phyloP scores from a whole-genome alignment of 2,113 vertebrate species.

The Gavia stellata region DNA sequence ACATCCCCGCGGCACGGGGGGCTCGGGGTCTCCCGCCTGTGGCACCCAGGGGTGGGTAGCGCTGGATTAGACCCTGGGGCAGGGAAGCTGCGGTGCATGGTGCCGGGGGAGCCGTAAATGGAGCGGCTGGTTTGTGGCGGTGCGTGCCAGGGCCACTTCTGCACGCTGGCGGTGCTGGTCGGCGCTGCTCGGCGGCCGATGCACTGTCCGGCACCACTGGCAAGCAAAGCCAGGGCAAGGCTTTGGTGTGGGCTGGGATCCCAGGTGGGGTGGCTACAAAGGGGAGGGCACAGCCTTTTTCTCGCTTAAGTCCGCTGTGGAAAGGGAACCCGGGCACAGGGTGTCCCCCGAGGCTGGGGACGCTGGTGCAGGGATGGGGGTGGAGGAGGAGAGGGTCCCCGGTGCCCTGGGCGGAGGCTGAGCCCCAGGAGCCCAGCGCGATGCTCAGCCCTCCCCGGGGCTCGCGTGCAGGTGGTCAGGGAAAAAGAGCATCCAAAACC shows the following conservation, averaged over 20 bases:
- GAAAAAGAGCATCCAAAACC: neutral
- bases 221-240: neutral
- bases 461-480: neutral
- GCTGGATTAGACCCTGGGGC: neutral
- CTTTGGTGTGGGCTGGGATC: neutral
- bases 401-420: neutral
- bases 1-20: fast-evolving
- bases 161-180: no score
- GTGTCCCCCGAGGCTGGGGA: neutral
- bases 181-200: neutral
- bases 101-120: no score
- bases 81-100: neutral
- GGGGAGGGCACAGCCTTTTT: neutral
- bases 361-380: neutral
- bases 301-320: neutral
- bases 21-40: neutral
- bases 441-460: neutral
- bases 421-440: neutral
- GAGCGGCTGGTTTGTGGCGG: neutral
- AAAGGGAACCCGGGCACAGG: neutral
- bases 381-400: neutral
- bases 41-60: neutral
- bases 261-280: neutral
- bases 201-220: fast-evolving
- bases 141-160: neutral